Conservation (phyloP, 1,140 invertebrate species). For the Latrodectus geometricus region DNA sequence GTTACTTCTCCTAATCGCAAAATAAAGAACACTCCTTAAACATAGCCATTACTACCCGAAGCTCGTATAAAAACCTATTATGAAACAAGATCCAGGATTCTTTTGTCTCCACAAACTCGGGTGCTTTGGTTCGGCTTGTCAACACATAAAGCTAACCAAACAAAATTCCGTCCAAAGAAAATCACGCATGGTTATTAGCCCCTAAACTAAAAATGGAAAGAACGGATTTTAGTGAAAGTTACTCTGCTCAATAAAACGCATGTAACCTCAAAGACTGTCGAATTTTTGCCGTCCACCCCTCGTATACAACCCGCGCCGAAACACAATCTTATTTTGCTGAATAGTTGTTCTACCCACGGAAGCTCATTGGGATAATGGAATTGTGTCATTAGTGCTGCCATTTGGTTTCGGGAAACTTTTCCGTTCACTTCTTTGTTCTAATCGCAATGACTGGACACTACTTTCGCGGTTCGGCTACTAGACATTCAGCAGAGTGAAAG, state of each 20-base stretch:
- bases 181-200: constrained; percentile 12
- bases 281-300: too few species aligned
- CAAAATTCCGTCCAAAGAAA: not conserved
- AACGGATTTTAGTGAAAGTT: constrained; percentile 1
- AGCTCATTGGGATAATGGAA: constrained; percentile 58
- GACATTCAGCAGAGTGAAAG: not conserved
- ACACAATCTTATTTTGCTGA: constrained; percentile 44
- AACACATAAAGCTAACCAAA: constrained; percentile 3
- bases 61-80: constrained; percentile 6
- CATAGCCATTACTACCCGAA: not conserved
- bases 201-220: not conserved
- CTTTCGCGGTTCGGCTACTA: constrained; percentile 17
- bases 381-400: constrained; percentile 55
- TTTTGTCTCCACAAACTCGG: too few species aligned
- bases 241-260: too few species aligned
- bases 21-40: not conserved
- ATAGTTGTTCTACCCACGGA: constrained; percentile 35
- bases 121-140: not conserved
- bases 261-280: too few species aligned
- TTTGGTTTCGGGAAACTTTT: constrained; percentile 48
- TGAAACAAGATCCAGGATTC: not conserved
- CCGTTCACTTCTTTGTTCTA: constrained; percentile 28
- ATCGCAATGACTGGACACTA: constrained; percentile 27
- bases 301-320: not conserved
- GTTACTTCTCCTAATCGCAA: not conserved